Base-by-base conservation (phyloP, 2,888 invertebrate genomes). In the Petrolisthes manimaculis region DNA sequence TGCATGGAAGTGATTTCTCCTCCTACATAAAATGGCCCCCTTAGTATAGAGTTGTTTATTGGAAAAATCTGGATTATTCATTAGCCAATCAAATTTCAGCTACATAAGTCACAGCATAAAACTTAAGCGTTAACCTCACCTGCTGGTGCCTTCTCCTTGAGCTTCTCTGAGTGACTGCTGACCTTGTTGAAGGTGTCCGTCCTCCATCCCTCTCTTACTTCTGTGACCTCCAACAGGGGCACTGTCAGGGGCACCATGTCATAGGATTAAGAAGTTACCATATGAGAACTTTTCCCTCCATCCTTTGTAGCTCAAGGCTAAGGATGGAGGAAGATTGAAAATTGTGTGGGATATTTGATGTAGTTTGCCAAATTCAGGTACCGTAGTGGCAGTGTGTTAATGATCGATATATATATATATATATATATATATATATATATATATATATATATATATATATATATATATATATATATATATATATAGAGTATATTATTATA, bases 181-280 rank as follows among this genome's bases (percentile, higher is more conserved):
- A 93, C 92, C 88, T 92, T 92, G 91, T 93, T 93, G 91, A 93
- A 93, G 3, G 92, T 92, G 90, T 93, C 93, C 4, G 93, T 93
- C 86, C 93, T 92, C 93, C 93, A 93, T 8, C 93, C 93, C 88
- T 92, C 92, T 18, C 93, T 92, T 9, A 93, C 92, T 87, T 93
- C 93, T 67, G 92, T 91, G 37, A 93, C 93, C 75, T 93, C 93
- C 77, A 92, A 92, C 18, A 93, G 89, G 53, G 93, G 93, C 90
- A 93, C 93, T 93, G 91, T 51, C 92, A 91, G 75, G 12, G 51
- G 9, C 37, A 83, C 3, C 21, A 71, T 54, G 21, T 24, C 37
- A 37, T 24, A 78, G 37, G 21, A 74, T 9, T 18, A 54, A 37
- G 18, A 54, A 54, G 51, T 8, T 21, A 12, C 18, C 74, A 37